phyloP scores from a whole-genome alignment of 1,140 invertebrate genomes.

The Eulimnadia texana region DNA sequence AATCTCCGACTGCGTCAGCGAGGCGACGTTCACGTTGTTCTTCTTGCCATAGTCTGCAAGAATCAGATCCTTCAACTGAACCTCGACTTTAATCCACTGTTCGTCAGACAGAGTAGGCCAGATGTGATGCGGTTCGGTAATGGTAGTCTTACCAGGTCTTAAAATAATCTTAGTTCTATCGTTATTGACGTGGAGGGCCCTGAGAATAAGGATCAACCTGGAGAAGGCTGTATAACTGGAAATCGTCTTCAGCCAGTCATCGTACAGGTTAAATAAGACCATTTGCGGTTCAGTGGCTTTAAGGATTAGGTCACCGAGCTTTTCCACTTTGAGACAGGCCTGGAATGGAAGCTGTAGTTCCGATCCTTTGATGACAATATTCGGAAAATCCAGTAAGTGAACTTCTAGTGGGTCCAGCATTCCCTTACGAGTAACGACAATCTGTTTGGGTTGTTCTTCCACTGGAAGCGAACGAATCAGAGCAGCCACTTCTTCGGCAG shows the following conservation, averaged over 20 bases:
- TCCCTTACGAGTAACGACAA: slow-evolving; percentile 97
- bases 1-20: slow-evolving; percentile 95
- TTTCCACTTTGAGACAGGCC: slow-evolving; percentile 95
- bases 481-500: slow-evolving; percentile 98
- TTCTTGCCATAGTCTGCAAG: slow-evolving; percentile 99
- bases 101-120: slow-evolving; percentile 95
- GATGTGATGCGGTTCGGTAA: slow-evolving; percentile 97
- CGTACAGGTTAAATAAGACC: slow-evolving; percentile 98
- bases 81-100: slow-evolving; percentile 99
- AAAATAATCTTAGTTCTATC: slow-evolving; percentile 95
- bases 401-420: slow-evolving; percentile 98
- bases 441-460: slow-evolving; percentile 98
- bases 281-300: slow-evolving; percentile 99
- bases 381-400: slow-evolving; percentile 96
- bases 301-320: slow-evolving; percentile 95
- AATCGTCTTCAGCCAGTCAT: slow-evolving; percentile 97
- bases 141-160: slow-evolving; percentile 96
- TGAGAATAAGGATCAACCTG: slow-evolving; percentile 84
- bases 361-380: slow-evolving; percentile 98
- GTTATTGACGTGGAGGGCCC: slow-evolving; percentile 96
- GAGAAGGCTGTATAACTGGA: slow-evolving; percentile 95
- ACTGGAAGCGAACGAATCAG: slow-evolving; percentile 95
- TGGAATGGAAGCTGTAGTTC: slow-evolving; percentile 98
- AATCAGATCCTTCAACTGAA: slow-evolving; percentile 95
- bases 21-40: slow-evolving; percentile 98